Percentiles rank a stretch among this genome's conserved stretches.
These are phyloP conservation scores for Conomelus anceps DNA, from an alignment of 2,888 invertebrate species.

Conservation along the genomic window DNA sequence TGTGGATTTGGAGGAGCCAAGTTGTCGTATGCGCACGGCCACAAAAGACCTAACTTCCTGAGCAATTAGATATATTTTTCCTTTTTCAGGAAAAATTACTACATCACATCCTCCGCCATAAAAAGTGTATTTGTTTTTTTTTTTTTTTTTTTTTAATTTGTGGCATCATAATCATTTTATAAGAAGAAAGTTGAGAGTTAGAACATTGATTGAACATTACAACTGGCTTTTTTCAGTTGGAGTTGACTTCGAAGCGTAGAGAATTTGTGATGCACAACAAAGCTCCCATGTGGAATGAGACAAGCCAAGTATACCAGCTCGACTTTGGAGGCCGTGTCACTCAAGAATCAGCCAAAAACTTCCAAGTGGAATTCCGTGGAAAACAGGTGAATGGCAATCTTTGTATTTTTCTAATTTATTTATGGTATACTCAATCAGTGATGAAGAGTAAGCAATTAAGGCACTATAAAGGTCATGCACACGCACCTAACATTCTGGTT, in stretches of 20 bases:
- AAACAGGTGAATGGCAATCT: slow-evolving; percentile 65
- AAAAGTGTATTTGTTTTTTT: too few species aligned
- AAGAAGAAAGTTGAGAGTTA: too few species aligned
- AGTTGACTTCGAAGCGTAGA: slow-evolving; percentile 33
- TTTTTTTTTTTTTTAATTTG: neutral
- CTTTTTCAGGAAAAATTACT: too few species aligned
- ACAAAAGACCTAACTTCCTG: too few species aligned
- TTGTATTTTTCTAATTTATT: neutral
- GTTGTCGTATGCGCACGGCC: too few species aligned
- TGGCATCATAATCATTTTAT: neutral
- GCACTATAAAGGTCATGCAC: neutral
- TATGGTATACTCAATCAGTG: too few species aligned
- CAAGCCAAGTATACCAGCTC: slow-evolving; percentile 96
- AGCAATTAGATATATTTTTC: too few species aligned
- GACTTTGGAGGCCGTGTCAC: slow-evolving; percentile 99
- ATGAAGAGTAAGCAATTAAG: too few species aligned
- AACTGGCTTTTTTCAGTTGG: slow-evolving; percentile 28
- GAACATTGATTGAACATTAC: neutral
- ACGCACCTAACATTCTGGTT: neutral
- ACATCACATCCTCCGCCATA: too few species aligned
- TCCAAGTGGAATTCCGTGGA: slow-evolving; percentile 94
- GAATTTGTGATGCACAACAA: slow-evolving; percentile 97
- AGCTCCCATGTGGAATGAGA: slow-evolving; percentile 97
- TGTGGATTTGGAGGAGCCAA: too few species aligned
- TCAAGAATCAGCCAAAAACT: slow-evolving; percentile 98